Evolutionary conservation across 2,888 invertebrate genomes (phyloP).

Genomic region (Sinohyriopsis cumingii): DNA sequence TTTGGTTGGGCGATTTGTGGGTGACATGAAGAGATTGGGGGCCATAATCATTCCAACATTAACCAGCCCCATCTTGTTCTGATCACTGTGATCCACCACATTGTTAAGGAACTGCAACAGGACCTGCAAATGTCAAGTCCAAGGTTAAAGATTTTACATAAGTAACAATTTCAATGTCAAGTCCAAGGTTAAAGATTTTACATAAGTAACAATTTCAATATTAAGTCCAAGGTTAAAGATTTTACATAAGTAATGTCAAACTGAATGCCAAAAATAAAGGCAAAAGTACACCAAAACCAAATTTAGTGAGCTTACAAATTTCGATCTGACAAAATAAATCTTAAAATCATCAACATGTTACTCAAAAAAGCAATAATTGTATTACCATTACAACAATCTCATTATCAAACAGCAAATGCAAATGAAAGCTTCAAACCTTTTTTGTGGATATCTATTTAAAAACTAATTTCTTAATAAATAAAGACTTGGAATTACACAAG

Average conservation of each 20-base stretch:
- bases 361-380: too few relatives aligned
- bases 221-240: neutral
- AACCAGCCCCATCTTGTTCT: conserved; percentile 91
- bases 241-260: neutral
- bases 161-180: neutral
- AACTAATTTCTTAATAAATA: too few relatives aligned
- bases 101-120: conserved; percentile 84
- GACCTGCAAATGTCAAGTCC: conserved; percentile 74
- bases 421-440: too few relatives aligned
- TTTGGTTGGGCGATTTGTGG: conserved; percentile 30
- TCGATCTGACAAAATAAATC: too few relatives aligned
- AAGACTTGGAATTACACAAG: too few relatives aligned
- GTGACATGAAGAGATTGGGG: conserved; percentile 81
- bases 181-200: neutral
- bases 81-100: conserved; percentile 79
- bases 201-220: neutral
- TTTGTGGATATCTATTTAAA: too few relatives aligned
- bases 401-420: too few relatives aligned
- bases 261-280: neutral
- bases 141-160: neutral
- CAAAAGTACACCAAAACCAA: neutral
- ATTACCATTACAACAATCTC: too few relatives aligned
- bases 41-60: conserved; percentile 96
- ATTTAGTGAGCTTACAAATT: neutral
- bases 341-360: too few relatives aligned